These are phyloP conservation scores for Mirounga angustirostris DNA, from an alignment of 2,113 vertebrate genomes.

Conservation along the genomic window DNA sequence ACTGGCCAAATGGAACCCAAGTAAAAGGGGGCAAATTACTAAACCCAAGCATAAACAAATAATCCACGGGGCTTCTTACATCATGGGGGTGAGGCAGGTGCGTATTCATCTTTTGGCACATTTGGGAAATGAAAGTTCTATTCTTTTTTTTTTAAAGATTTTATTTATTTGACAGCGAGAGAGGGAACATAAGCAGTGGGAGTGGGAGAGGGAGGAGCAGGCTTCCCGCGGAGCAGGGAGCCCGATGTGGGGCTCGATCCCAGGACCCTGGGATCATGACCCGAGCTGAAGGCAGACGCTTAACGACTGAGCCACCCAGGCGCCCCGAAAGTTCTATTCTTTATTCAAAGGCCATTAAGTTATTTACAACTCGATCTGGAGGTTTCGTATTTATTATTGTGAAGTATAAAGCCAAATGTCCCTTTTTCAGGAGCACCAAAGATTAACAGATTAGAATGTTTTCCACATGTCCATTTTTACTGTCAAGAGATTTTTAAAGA, in stretches of 20 bases:
- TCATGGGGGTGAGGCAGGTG: conserved; percentile 76
- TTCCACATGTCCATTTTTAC: conserved; percentile 95
- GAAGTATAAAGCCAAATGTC: conserved; percentile 90
- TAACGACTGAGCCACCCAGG: no score
- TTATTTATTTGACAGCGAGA: no score
- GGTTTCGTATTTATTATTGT: conserved; percentile 88
- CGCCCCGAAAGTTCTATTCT: conserved; percentile 68
- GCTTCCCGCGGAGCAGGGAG: no score
- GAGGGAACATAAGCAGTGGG: no score
- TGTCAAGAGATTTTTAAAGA: conserved; percentile 96
- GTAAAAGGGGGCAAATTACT: conserved; percentile 51
- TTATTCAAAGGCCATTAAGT: conserved; percentile 80
- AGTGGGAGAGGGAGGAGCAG: no score
- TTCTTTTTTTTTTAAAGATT: conserved; percentile 36
- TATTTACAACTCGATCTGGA: conserved; percentile 87
- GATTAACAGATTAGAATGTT: conserved; percentile 95
- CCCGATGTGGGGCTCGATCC: no score
- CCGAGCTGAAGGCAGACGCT: no score
- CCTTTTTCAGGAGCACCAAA: conserved; percentile 89
- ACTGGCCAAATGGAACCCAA: conserved; percentile 42
- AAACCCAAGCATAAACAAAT: conserved; percentile 56
- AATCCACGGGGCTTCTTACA: conserved; percentile 42
- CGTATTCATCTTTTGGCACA: conserved; percentile 69
- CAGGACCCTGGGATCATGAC: no score
- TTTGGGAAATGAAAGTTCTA: conserved; percentile 79